A percentile compares a stretch with the other conserved stretches of the same genome.
Evolutionary conservation across 1,140 invertebrate genomes (phyloP).

Genomic region (Zaprionus lachaisei): DNA sequence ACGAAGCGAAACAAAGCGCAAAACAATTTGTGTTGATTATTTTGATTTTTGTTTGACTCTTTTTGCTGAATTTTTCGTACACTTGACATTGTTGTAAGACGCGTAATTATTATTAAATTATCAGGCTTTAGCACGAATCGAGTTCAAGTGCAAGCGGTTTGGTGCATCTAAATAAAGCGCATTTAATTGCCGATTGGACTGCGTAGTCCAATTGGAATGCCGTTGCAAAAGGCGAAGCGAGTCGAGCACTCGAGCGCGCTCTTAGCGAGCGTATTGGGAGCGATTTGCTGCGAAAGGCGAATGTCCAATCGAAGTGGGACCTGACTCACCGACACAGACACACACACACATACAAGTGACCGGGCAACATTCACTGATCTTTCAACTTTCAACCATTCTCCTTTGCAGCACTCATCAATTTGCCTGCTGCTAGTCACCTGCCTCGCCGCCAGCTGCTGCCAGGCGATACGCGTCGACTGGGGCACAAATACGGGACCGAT

Average conservation of each 20-base stretch:
- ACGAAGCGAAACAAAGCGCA: slow-evolving; percentile 28
- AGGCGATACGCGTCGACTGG: slow-evolving; percentile 82
- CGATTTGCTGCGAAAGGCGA: slow-evolving; percentile 6
- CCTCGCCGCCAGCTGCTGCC: slow-evolving; percentile 46
- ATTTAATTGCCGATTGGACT: slow-evolving; percentile 64
- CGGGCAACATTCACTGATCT: slow-evolving; percentile 25
- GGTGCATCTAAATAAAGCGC: slow-evolving; percentile 72
- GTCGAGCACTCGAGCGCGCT: background rate
- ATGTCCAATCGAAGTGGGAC: background rate
- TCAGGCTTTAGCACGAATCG: slow-evolving; percentile 34
- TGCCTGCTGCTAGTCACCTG: slow-evolving; percentile 81
- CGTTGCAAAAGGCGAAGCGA: slow-evolving; percentile 30
- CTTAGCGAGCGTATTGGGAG: background rate
- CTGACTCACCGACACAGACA: background rate
- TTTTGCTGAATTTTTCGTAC: slow-evolving; percentile 41
- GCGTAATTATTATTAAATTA: slow-evolving; percentile 57
- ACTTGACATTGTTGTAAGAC: slow-evolving; percentile 75
- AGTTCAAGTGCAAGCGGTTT: slow-evolving; percentile 66
- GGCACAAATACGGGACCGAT: slow-evolving; percentile 87
- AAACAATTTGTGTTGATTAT: slow-evolving; percentile 44
- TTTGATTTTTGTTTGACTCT: slow-evolving; percentile 11
- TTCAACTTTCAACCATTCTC: slow-evolving; percentile 36
- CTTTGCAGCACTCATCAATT: slow-evolving; percentile 56
- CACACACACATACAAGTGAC: slow-evolving; percentile 9
- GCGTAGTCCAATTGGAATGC: slow-evolving; percentile 21